Conservation (phyloP, 2,797 vertebrate genomes). For the Delichon dasypus region DNA sequence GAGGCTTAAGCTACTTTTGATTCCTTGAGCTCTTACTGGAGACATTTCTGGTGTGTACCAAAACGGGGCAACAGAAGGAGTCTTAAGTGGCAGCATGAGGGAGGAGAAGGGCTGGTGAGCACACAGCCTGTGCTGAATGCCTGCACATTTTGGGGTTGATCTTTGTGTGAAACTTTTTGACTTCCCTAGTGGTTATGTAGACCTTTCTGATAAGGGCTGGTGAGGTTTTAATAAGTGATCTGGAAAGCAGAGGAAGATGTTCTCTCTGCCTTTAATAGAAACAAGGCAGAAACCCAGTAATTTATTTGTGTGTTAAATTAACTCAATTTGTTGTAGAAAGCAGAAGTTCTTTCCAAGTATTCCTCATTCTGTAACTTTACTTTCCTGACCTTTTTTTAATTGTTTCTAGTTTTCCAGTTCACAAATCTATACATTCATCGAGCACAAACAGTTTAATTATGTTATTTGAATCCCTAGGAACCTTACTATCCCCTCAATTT, state of each 20-base stretch:
- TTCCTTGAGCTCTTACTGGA: not conserved
- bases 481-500: not conserved
- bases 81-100: accelerated
- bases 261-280: not conserved
- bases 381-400: not conserved
- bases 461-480: not conserved
- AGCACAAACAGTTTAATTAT: not conserved
- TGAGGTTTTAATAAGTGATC: not conserved
- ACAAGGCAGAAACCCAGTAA: not conserved
- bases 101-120: not conserved
- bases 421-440: not conserved
- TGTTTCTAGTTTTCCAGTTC: not conserved
- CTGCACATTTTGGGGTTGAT: not conserved
- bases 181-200: not conserved
- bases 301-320: not conserved
- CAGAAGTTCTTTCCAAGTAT: not conserved
- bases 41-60: not conserved
- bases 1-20: not conserved
- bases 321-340: not conserved
- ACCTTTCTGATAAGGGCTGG: not conserved
- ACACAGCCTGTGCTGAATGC: accelerated
- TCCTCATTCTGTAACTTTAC: not conserved
- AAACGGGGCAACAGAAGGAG: not conserved
- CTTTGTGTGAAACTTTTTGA: not conserved
- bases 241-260: not conserved